Evolutionary conservation across 2,113 vertebrate genomes (phyloP), one percentile per base, ranked within the genome.

Genomic region (Lanius ludovicianus): DNA sequence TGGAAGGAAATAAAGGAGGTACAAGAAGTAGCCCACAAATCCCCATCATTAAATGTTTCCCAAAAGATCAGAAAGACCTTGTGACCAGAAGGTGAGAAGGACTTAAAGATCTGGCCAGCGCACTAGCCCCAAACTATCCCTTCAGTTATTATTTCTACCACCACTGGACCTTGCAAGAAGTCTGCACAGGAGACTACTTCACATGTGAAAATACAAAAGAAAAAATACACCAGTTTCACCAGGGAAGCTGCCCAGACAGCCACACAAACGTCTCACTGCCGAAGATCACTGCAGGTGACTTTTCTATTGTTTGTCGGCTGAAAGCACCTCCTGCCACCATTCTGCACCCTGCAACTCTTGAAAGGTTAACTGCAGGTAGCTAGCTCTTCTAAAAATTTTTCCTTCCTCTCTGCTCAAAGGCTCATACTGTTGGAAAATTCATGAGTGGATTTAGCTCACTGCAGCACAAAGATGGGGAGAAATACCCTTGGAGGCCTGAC

Each of bases 21-120:
- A 78, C 0, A 0, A 88, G 53, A 79, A 74, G 25, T 41, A 82
- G 56, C 28, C 44, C 68, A 59, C 47, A 76, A 31, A 57, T 69
- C 7, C 27, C 27, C 15, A 31, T 35, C 31, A 55, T 39, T 75
- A 79, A 75, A 82, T 15, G 3, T 63, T 41, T 70, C 74, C n/a
- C 84, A 57, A 35, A 59, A 80, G 44, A 94, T 56, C 52, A 83
- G 56, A 83, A 91, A 89, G 28, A 63, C 41, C 55, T 70, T 37
- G 33, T 50, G 35, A 64, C 49, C 77, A 65, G 59, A 53, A 89
- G 80, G 90, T 73, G n/a, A 88, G 60, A 80, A 94, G 78, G 50
- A 84, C 46, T 52, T 81, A 15, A 84, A 67, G 60, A 62, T n/a
- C 10, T 1, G 1, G 27, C 52, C 47, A 83, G 37, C 7, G 28